A percentile compares a stretch with the other conserved stretches of the same genome.
Conservation (phyloP, 1,140 invertebrate species). For the Venturia canescens region DNA sequence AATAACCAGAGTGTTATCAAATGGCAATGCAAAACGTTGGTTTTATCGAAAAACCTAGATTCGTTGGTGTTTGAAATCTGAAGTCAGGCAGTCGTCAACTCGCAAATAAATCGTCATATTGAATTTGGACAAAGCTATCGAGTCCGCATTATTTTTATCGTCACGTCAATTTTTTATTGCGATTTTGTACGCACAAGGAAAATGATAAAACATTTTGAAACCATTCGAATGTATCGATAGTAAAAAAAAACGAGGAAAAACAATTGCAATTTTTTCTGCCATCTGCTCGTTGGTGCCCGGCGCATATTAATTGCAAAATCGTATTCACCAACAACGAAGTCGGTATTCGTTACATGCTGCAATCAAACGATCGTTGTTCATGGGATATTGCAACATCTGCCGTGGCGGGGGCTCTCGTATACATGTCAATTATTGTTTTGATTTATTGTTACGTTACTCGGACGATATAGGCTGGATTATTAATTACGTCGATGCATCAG, state of each 20-base stretch:
- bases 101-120: too few species aligned
- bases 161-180: too few species aligned
- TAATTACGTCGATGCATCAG: not conserved
- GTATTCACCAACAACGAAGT: not conserved
- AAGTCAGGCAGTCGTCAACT: too few species aligned
- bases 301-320: not conserved
- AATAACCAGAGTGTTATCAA: not conserved
- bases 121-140: too few species aligned
- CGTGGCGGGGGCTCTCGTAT: not conserved
- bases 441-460: not conserved
- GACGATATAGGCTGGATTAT: not conserved
- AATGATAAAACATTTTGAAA: too few species aligned
- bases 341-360: not conserved
- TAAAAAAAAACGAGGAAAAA: not conserved
- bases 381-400: not conserved
- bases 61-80: too few species aligned
- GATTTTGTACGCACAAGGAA: too few species aligned
- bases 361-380: not conserved
- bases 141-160: too few species aligned
- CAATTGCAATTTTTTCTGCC: not conserved
- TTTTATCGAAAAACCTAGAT: too few species aligned
- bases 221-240: not conserved
- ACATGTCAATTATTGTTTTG: not conserved
- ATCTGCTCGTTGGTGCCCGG: too few species aligned
- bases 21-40: too few species aligned